Conservation (phyloP, 2,113 vertebrate species). For the Hipposideros armiger region DNA sequence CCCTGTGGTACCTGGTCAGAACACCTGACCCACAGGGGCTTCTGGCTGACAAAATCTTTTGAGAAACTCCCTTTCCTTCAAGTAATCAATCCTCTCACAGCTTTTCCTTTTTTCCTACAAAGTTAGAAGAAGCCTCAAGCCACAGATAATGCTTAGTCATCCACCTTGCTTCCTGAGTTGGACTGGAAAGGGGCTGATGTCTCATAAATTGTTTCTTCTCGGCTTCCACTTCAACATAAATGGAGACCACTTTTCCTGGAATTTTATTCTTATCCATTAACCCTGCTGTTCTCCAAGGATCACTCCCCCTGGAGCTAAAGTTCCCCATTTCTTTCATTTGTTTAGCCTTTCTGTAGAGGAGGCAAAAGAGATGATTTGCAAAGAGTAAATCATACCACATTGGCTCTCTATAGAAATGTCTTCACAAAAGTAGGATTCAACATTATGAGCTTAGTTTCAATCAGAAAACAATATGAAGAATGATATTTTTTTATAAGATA, state of each 20-base stretch:
- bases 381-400: background rate
- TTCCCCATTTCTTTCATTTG: background rate
- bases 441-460: background rate
- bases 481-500: conserved; percentile 3
- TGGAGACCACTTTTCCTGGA: background rate
- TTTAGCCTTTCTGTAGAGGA: background rate
- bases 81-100: background rate
- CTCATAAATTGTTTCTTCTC: background rate
- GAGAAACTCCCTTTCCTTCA: background rate
- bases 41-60: background rate
- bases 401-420: background rate
- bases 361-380: background rate
- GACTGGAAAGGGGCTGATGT: background rate
- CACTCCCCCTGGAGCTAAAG: background rate
- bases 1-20: background rate
- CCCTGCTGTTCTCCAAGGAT: background rate
- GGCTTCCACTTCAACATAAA: background rate
- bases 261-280: background rate
- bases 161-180: background rate
- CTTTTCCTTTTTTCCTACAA: background rate
- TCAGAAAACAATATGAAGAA: conserved; percentile 17
- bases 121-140: background rate
- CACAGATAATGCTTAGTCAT: background rate
- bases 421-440: conserved; percentile 19
- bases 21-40: too few species aligned